Evolutionary conservation across 1,140 invertebrate species (phyloP), one percentile per base, ranked within the genome.

Genomic region (Oncopeltus fasciatus): DNA sequence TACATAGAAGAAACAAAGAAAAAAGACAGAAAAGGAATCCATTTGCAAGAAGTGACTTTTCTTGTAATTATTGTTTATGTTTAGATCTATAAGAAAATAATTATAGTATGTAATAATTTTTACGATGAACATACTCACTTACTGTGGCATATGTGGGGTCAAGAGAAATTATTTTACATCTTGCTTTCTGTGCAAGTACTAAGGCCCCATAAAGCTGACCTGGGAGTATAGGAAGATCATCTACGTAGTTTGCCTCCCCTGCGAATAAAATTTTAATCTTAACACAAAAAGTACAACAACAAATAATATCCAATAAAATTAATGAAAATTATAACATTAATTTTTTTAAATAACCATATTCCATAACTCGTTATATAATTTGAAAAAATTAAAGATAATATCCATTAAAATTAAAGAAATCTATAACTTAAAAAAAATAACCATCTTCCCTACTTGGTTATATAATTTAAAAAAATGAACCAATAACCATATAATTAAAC

Each of bases 171-270:
- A 68, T 49, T 43, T 59, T 61, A 8, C 61, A 62, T 24, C 59
- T 62, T 60, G 61, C 66, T 4, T 67, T 70, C 33, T 72, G 72
- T 0, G 80, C 75, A 8, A 77, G 66, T 1, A 86, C 83, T 62
- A 86, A 83, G 5, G 81, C 83, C 21, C 75, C 83, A 72, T 80
- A 83, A 9, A 86, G 74, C 72, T 86, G 78, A 16, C 77, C 72
- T 1, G 72, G 70, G 20, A 74, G 68, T 0, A 76, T 71, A 21
- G 78, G 78, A 44, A 85, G 70, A 67, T 87, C 85, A 66, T 85
- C 83, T 21, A 76, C 70, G 68, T 83, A 88, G 64, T 80, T 73
- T 20, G 81, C 85, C 70, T 88, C 85, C 2, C 87, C 87, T 73
- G 60, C 24, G 47, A 62, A 61, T 21, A 53, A 4, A 47, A 11